Evolutionary conservation across 1,140 invertebrate genomes (phyloP), one percentile per base, ranked within the genome.

Genomic region (silkworm (Bombyx mori)): DNA sequence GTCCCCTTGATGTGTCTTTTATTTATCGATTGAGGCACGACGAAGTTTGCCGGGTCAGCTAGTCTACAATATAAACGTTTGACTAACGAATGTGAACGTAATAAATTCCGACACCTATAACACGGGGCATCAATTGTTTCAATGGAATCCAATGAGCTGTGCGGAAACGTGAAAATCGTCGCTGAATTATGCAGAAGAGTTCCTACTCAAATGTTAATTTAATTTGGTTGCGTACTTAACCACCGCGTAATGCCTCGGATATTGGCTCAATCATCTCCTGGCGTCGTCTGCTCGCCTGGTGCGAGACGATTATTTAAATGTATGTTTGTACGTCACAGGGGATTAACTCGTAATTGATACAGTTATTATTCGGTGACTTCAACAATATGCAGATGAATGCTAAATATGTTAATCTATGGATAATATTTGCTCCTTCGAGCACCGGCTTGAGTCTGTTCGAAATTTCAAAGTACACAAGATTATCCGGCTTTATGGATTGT

Each of bases 181-280:
- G 54, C 65, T 35, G 64, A 75, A 75, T 73, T 68, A 75, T 73
- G 65, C 69, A 69, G 26, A 47, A 44, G 54, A 54, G 51, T 53
- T 44, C 51, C 61, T 60, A 22, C 61, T 73, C 70, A 35, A 35
- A 67, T 70, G 69, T 69, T 76, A 73, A 76, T 73, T 73, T 66
- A 69, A 73, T 73, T 68, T 69, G 58, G 59, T 58, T 54, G 46
- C 54, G 62, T 59, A 62, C 55, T 57, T 54, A 49, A 59, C 53
- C 49, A 35, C 60, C 60, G 54, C 58, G 66, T 62, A 54, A 68
- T 60, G 58, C 43, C 54, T 57, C 47, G 52, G 50, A 63, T 68
- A 63, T 63, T 65, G 61, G 61, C 58, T 57, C 60, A 62, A 61
- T 61, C 60, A 55, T 49, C 60, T 54, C 51, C 46, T 56, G 50